A percentile compares a stretch with the other conserved stretches of the same genome.
These are phyloP conservation scores for Galeopsomyia nigrocyanea DNA, from an alignment of 2,888 invertebrate species.

Conservation along the genomic window DNA sequence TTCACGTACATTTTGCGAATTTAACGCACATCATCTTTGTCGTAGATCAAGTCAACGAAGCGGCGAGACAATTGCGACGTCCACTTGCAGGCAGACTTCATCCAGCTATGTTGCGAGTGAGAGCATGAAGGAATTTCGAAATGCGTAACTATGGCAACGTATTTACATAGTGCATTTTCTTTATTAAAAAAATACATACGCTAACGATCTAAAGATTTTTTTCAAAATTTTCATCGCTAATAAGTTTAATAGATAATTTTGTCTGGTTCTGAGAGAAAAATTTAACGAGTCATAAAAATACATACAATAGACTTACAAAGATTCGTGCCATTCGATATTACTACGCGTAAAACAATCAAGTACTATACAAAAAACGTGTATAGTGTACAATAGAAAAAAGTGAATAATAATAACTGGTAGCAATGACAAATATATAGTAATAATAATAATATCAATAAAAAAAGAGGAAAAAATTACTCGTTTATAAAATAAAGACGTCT, in stretches of 20 bases:
- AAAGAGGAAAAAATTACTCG: conserved; percentile 30
- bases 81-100: conserved; percentile 54
- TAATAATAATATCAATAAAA: conserved; percentile 6
- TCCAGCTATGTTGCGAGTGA: conserved; percentile 51
- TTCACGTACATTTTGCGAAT: conserved; percentile 22
- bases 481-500: conserved; percentile 40
- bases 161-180: conserved; percentile 18
- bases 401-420: conserved; percentile 21
- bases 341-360: conserved; percentile 16
- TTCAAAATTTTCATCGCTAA: neutral
- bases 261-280: conserved; percentile 1
- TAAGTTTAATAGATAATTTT: conserved; percentile 23
- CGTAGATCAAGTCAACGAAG: conserved; percentile 52
- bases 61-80: conserved; percentile 49
- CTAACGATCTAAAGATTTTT: conserved; percentile 18
- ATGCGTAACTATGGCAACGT: too few relatives aligned
- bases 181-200: conserved; percentile 45
- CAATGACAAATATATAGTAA: conserved; percentile 12
- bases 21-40: conserved; percentile 3
- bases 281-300: conserved; percentile 33
- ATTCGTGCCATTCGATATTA: conserved; percentile 8
- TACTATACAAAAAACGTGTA: conserved; percentile 15
- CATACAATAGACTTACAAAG: conserved; percentile 20
- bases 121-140: conserved; percentile 36
- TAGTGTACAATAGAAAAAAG: neutral